A percentile compares a stretch with the other conserved stretches of the same genome.
These are phyloP conservation scores for Silurus asotus DNA, from an alignment of 2,113 vertebrate genomes.

Conservation along the genomic window DNA sequence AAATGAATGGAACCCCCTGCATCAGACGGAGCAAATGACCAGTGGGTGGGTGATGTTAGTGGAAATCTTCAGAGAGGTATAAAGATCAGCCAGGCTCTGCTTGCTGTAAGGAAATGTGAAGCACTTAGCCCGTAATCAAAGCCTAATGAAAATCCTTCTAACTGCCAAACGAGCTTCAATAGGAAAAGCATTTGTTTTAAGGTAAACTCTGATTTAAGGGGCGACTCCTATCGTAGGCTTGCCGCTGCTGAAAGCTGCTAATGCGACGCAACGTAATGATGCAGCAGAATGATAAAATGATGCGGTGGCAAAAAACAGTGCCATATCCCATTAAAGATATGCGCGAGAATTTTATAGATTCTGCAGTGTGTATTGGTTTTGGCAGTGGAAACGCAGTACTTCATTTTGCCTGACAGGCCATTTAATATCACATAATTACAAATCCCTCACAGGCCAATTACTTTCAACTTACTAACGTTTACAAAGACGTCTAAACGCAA, in stretches of 20 bases:
- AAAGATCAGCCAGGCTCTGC: slow-evolving; percentile 71
- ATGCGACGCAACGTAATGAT: slow-evolving; percentile 76
- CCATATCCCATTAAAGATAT: slow-evolving; percentile 66
- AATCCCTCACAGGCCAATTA: slow-evolving; percentile 75
- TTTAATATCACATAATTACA: slow-evolving; percentile 78
- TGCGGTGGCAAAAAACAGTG: slow-evolving; percentile 65
- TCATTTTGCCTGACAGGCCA: slow-evolving; percentile 76
- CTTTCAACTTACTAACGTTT: slow-evolving; percentile 72
- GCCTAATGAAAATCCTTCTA: slow-evolving; percentile 78
- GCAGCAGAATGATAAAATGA: slow-evolving; percentile 73
- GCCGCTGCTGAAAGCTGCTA: slow-evolving; percentile 71
- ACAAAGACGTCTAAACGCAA: slow-evolving; percentile 67
- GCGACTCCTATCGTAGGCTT: slow-evolving; percentile 74
- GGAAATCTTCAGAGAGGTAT: slow-evolving; percentile 70
- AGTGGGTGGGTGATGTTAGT: slow-evolving; percentile 43
- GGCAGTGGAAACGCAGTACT: slow-evolving; percentile 71
- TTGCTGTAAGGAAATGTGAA: slow-evolving; percentile 75
- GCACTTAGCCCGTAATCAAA: slow-evolving; percentile 78
- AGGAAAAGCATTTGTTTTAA: slow-evolving; percentile 75
- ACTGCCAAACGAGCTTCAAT: slow-evolving; percentile 69
- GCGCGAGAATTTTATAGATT: slow-evolving; percentile 55
- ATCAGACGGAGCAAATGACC: slow-evolving; percentile 67
- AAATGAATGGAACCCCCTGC: slow-evolving; percentile 63
- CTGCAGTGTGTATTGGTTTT: slow-evolving; percentile 65
- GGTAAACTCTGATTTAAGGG: slow-evolving; percentile 75